Percentiles rank a stretch among this genome's conserved stretches.
Evolutionary conservation across 2,888 invertebrate species (phyloP).

Genomic region (Synergus umbraculus): DNA sequence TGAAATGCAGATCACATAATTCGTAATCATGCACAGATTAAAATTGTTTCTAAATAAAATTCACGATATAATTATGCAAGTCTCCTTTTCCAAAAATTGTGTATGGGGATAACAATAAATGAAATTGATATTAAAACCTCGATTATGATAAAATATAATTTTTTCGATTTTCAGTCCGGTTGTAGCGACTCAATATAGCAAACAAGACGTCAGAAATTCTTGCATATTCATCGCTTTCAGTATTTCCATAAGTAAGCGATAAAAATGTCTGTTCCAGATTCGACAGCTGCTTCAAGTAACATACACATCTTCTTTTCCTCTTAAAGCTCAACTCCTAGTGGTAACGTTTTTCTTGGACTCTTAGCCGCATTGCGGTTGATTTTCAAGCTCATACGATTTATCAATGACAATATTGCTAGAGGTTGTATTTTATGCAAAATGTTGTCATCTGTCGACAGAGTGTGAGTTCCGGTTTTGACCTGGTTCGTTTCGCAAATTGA

Average conservation of each 20-base stretch:
- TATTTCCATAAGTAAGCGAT: conserved; percentile 34
- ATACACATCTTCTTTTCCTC: conserved; percentile 6
- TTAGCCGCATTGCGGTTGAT: conserved; percentile 6
- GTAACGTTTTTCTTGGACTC: conserved; percentile 15
- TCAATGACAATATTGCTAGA: background rate
- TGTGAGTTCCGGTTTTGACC: conserved; percentile 7
- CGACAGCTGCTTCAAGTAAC: conserved; percentile 26
- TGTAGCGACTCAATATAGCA: background rate
- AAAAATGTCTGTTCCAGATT: conserved; percentile 33
- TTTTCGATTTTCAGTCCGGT: background rate
- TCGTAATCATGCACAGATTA: background rate
- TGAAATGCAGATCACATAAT: background rate
- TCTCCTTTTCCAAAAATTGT: too few species aligned
- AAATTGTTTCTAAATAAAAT: background rate
- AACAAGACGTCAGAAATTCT: background rate
- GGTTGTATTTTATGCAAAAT: background rate
- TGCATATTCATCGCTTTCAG: conserved; percentile 17
- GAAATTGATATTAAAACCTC: background rate
- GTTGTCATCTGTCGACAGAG: background rate
- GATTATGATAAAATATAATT: background rate
- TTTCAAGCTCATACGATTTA: conserved; percentile 9
- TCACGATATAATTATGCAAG: background rate
- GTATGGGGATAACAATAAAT: too few species aligned
- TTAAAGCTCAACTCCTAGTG: conserved; percentile 11
- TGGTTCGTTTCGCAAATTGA: conserved; percentile 31